These are phyloP conservation scores for Tympanoctomys barrerae DNA, from an alignment of 2,797 vertebrate species.

Conservation along the genomic window DNA sequence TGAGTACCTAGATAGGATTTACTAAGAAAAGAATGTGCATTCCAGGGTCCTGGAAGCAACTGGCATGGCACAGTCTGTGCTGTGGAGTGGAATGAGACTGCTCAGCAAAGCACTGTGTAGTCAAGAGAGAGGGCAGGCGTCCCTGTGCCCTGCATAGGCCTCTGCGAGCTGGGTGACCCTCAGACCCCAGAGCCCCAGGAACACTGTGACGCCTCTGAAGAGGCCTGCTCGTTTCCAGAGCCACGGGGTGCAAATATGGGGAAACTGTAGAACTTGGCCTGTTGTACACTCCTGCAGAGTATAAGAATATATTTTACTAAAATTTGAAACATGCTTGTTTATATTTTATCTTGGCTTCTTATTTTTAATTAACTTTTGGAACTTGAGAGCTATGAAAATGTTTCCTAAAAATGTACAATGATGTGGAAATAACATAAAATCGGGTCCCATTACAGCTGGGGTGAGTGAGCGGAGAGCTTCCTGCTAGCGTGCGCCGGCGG, in stretches of 20 bases:
- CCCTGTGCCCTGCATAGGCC: rapidly evolving
- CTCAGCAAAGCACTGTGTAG: not conserved
- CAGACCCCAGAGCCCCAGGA: not conserved
- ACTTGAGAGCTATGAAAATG: not conserved
- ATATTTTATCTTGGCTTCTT: not conserved
- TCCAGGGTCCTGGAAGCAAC: too few relatives aligned
- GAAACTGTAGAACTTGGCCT: not conserved
- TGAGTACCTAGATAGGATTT: not conserved
- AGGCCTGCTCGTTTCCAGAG: not conserved
- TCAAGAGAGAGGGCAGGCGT: rapidly evolving
- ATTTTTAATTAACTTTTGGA: slow-evolving; percentile 2
- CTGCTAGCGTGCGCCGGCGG: too few relatives aligned
- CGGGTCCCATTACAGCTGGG: too few relatives aligned
- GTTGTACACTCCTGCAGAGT: not conserved
- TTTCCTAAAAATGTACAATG: not conserved
- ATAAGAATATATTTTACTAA: not conserved
- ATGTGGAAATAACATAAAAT: not conserved
- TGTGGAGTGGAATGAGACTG: not conserved
- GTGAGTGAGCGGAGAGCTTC: too few relatives aligned
- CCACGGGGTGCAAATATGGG: rapidly evolving
- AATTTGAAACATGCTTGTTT: not conserved
- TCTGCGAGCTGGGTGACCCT: not conserved
- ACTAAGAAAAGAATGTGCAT: not conserved
- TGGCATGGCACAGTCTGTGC: not conserved
- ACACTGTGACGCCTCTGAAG: not conserved